These are phyloP conservation scores for Marasmarcha lunaedactyla DNA, from an alignment of 2,888 invertebrate species.

Conservation along the genomic window DNA sequence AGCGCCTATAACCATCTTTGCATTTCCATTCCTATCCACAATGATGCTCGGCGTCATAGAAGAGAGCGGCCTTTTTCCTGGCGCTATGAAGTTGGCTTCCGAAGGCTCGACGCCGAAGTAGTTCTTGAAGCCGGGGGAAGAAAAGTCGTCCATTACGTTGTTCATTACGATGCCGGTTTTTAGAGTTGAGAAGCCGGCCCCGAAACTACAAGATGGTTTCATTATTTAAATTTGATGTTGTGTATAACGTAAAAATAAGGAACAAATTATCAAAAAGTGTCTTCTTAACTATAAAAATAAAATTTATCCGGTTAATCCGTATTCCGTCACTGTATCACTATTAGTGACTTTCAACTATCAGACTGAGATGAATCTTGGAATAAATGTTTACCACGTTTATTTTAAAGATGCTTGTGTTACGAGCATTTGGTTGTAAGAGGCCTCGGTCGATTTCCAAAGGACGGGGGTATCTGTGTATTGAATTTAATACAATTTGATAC, in stretches of 20 bases:
- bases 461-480: too few species aligned
- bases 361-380: too few species aligned
- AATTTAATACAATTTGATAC: too few species aligned
- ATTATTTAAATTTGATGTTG: background rate
- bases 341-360: too few species aligned
- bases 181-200: slow-evolving; percentile 81
- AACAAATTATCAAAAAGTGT: background rate
- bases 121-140: slow-evolving; percentile 78
- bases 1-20: slow-evolving; percentile 81
- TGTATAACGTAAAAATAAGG: background rate
- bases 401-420: too few species aligned
- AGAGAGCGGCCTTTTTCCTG: slow-evolving; percentile 86
- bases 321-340: too few species aligned
- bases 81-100: slow-evolving; percentile 81
- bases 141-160: slow-evolving; percentile 96
- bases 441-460: too few species aligned
- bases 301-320: background rate
- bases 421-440: too few species aligned
- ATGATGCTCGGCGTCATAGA: slow-evolving; percentile 89
- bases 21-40: slow-evolving; percentile 74
- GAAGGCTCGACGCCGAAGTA: slow-evolving; percentile 81
- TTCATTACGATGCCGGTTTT: slow-evolving; percentile 93
- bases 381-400: too few species aligned
- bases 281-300: background rate
- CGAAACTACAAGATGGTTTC: slow-evolving; percentile 76